These are phyloP conservation scores for Pseudeuparius sepicola DNA, from an alignment of 2,888 invertebrate species.

Conservation along the genomic window DNA sequence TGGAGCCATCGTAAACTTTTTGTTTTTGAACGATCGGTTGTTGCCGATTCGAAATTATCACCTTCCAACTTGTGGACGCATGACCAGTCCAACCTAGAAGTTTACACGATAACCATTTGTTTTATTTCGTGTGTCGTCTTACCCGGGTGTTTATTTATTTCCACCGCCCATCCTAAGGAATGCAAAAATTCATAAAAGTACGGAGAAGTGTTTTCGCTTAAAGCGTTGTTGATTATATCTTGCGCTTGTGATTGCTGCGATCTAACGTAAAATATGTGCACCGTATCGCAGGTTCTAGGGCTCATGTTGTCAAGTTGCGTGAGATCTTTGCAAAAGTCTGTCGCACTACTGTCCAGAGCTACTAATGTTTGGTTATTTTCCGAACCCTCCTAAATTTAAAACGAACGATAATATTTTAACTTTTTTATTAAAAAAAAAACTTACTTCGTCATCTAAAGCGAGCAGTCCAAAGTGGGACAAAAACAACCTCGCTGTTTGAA, in stretches of 20 bases:
- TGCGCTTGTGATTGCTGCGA: conserved; percentile 67
- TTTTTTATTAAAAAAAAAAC: conserved; percentile 33
- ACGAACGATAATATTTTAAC: not conserved
- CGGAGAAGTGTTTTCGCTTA: conserved; percentile 39
- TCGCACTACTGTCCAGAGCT: conserved; percentile 57
- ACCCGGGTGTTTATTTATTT: conserved; percentile 77
- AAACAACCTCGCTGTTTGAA: conserved; percentile 90
- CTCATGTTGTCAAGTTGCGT: conserved; percentile 78
- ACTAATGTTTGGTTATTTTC: conserved; percentile 47
- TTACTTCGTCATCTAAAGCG: conserved; percentile 43
- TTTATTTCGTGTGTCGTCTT: conserved; percentile 9
- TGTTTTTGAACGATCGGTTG: conserved; percentile 27
- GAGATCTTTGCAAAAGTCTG: conserved; percentile 70
- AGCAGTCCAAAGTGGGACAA: conserved; percentile 93
- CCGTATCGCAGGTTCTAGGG: conserved; percentile 80
- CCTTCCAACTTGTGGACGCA: conserved; percentile 70
- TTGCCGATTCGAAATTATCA: conserved; percentile 18
- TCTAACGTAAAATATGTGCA: conserved; percentile 88
- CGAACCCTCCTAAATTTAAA: conserved; percentile 18
- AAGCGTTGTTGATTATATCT: conserved; percentile 73
- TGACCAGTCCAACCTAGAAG: conserved; percentile 77
- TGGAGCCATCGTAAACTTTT: conserved; percentile 64
- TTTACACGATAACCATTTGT: not conserved
- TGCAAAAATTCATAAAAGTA: conserved; percentile 49
- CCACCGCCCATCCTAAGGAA: conserved; percentile 83